Evolutionary conservation across 2,113 vertebrate species (phyloP).

Genomic region (Muscicapa adusta): DNA sequence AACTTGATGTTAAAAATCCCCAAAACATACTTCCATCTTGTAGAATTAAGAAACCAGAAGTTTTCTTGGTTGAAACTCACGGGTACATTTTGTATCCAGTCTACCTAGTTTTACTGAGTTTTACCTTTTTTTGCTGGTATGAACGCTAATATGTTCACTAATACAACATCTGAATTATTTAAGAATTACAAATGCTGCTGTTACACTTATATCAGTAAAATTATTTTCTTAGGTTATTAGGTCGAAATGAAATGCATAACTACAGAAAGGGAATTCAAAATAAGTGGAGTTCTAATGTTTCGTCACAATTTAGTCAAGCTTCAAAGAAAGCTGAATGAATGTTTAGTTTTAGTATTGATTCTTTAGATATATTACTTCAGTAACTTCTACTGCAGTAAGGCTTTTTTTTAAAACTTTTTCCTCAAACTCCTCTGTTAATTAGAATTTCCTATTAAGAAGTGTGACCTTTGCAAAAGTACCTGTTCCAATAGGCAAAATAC

Average conservation of each 20-base stretch:
- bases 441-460: not conserved
- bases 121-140: not conserved
- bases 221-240: not conserved
- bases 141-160: not conserved
- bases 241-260: not conserved
- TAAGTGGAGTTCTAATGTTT: not conserved
- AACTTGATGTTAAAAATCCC: not conserved
- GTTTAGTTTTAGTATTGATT: not conserved
- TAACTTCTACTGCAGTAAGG: not conserved
- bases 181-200: not conserved
- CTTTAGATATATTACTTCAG: not conserved
- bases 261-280: not conserved
- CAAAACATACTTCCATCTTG: accelerated
- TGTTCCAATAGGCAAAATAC: not conserved
- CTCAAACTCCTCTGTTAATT: not conserved
- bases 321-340: not conserved
- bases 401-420: not conserved
- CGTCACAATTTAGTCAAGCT: not conserved
- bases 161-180: not conserved
- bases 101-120: not conserved
- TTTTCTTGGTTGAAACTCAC: not conserved
- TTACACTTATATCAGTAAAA: not conserved
- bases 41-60: not conserved
- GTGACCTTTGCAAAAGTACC: not conserved
- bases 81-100: not conserved